Evolutionary conservation across 2,888 invertebrate species (phyloP).

Genomic region (Thecophora atra): DNA sequence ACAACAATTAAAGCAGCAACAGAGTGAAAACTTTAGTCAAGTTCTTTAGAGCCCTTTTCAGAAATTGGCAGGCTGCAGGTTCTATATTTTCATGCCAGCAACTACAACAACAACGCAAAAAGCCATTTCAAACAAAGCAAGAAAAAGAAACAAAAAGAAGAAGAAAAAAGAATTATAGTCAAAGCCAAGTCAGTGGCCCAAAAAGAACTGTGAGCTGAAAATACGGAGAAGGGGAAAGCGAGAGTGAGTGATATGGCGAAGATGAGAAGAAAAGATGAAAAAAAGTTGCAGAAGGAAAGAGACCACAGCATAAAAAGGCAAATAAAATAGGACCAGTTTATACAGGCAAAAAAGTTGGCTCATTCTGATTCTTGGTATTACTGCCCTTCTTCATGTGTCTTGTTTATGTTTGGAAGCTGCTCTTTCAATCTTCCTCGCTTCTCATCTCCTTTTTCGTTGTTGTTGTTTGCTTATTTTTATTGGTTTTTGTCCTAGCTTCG

Average conservation of each 20-base stretch:
- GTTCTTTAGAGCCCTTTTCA: slow-evolving; percentile 44
- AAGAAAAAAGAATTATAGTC: neutral
- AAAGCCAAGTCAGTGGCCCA: neutral
- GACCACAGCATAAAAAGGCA: slow-evolving; percentile 10
- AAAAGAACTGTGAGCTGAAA: neutral
- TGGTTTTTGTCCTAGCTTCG: no score
- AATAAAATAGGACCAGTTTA: slow-evolving; percentile 26
- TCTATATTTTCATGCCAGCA: slow-evolving; percentile 37
- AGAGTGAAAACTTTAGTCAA: slow-evolving; percentile 31
- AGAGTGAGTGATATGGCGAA: neutral
- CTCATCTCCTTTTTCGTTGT: neutral
- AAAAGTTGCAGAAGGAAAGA: neutral
- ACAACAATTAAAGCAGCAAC: no score
- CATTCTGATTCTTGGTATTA: slow-evolving; percentile 3
- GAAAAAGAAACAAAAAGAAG: no score
- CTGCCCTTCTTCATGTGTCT: neutral
- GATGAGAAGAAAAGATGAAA: no score
- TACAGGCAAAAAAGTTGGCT: neutral
- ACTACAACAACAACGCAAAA: neutral
- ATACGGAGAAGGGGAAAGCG: neutral
- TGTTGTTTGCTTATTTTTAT: neutral
- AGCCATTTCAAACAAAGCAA: neutral
- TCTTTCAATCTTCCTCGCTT: neutral
- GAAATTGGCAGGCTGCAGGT: slow-evolving; percentile 40
- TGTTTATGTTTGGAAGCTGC: slow-evolving; percentile 10